A percentile compares a stretch with the other conserved stretches of the same genome.
Evolutionary conservation across 2,113 vertebrate species (phyloP).

Genomic region (Uria aalge): DNA sequence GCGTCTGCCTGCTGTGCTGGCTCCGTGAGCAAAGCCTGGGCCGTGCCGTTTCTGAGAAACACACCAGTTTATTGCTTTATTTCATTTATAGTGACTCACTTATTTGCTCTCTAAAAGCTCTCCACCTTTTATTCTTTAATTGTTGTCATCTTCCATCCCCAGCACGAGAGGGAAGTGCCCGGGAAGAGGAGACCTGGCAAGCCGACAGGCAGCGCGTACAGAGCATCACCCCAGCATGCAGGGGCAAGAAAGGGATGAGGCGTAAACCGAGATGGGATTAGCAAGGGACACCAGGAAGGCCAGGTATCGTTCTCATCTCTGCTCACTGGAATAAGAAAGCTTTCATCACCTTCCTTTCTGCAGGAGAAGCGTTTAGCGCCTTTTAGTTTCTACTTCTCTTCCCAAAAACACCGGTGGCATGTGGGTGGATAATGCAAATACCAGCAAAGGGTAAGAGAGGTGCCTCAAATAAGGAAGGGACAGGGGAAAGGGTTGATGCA

Average conservation of each 20-base stretch:
- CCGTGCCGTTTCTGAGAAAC: neutral
- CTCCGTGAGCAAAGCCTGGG: neutral
- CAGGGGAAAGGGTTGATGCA: neutral
- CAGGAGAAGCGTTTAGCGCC: neutral
- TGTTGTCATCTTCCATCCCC: neutral
- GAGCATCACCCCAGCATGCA: neutral
- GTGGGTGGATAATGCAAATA: neutral
- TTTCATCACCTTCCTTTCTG: neutral
- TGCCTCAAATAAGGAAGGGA: neutral
- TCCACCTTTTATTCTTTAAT: neutral
- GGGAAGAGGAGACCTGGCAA: neutral
- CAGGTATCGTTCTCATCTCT: neutral
- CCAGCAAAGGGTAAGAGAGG: neutral
- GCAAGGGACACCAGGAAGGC: neutral
- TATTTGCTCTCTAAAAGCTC: neutral
- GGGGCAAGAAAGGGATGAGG: neutral
- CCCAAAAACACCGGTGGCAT: neutral
- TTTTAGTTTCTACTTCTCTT: neutral
- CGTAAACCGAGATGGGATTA: fast-evolving
- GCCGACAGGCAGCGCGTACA: fast-evolving
- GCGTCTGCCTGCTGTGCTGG: too few species aligned
- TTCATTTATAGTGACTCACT: neutral
- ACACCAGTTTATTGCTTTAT: neutral
- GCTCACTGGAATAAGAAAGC: neutral
- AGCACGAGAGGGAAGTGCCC: neutral